Evolutionary conservation across 2,113 vertebrate species (phyloP).

Genomic region (Thalassoma bifasciatum): DNA sequence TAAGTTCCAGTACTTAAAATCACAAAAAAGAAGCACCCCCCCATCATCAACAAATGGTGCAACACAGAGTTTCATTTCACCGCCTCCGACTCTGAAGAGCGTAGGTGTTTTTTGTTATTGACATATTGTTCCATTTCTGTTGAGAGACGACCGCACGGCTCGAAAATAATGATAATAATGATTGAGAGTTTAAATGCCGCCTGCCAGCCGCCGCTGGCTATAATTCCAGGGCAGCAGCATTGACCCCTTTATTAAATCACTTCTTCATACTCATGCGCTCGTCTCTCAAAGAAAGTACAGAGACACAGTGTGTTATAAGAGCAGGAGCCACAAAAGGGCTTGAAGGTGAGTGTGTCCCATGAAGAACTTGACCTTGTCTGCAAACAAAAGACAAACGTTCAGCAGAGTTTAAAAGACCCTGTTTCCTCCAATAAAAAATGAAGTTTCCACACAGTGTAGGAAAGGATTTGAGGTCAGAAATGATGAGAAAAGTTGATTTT

Average conservation of each 20-base stretch:
- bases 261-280: constrained; percentile 1
- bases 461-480: too few species aligned
- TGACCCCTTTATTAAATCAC: constrained; percentile 31
- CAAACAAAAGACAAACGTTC: background rate
- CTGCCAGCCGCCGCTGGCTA: background rate
- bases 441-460: too few species aligned
- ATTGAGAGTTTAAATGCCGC: constrained; percentile 25
- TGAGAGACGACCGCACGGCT: background rate
- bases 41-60: background rate
- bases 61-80: background rate
- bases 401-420: background rate
- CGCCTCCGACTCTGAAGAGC: background rate
- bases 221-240: constrained; percentile 4
- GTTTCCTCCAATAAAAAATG: too few species aligned
- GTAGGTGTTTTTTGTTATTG: background rate
- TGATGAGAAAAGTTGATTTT: too few species aligned
- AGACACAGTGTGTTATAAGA: background rate
- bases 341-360: background rate
- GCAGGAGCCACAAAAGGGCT: background rate
- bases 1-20: too few species aligned
- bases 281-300: background rate
- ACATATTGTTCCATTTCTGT: background rate
- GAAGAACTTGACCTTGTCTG: background rate
- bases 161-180: constrained; percentile 24
- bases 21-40: too few species aligned